Base-by-base conservation (phyloP, 2,888 invertebrate genomes). In the Megaustenia siamemsis region DNA sequence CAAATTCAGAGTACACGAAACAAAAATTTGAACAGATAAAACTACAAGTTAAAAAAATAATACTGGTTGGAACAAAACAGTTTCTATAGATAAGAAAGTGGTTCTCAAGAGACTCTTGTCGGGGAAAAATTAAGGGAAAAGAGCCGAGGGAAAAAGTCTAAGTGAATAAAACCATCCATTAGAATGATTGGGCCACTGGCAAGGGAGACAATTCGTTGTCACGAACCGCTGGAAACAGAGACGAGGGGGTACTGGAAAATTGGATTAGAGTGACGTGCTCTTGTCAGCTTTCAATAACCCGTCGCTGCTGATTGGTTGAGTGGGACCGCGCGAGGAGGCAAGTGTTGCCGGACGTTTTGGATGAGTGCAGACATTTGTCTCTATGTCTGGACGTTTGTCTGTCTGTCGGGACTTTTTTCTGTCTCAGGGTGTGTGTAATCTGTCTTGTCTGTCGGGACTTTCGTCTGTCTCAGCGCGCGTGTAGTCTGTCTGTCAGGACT, bases 221-320 rank as follows among this genome's bases (percentile, higher is more conserved):
- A 82, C 82, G 82, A 63, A 28, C 45, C 60, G 43, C 0, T 56
- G 82, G 73, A 82, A 82, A 43, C 75, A 43, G 82, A 82, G 82
- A 45, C 73, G 63, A 60, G 45, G 73, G 45, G 49, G 43, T 28
- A 12, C 63, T 0, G 32, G 66, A 49, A 32, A 73, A 82, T 82
- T 82, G 75, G 75, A 82, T 82, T 82, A 82, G 75, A 35, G 60
- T 45, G 49, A 68, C 45, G 35, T 35, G 28, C 1, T 43, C 49
- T 38, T 80, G 80, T 68, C 80, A 80, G 68, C 69, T 68, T 43
- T 45, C 40, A 4, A 78, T 40, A 43, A 45, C 43, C 21, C n/a
- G 28, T 28, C 8, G 38, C 28, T 68, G 68, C 15, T 49, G 68
- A 68, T 68, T 68, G 45, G 68, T 35, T 28, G 24, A 32, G 28